Base-by-base conservation (phyloP, 2,113 vertebrate species). In the Malaclemys terrapin region DNA sequence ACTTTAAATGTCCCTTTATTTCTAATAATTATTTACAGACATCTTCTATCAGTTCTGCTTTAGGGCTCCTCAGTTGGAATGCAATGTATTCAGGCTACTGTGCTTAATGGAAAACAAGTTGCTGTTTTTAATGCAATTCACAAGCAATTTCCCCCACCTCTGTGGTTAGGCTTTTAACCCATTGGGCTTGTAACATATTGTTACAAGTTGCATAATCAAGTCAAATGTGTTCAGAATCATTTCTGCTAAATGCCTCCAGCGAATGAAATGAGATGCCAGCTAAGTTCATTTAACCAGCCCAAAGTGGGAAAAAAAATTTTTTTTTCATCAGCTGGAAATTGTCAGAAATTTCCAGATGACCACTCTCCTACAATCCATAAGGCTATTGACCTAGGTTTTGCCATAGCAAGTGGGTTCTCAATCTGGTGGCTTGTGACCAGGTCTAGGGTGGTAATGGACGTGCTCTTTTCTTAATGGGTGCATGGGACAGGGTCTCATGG, bases 11-110 rank as follows among this genome's bases (percentile, higher is more conserved):
- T 76, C 84, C 75, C 57, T 94, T 90, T 93, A 91, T 88, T 87
- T 88, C 38, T 80, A 94, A 52, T 56, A 93, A 87, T 93, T 94
- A 94, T 92, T 96, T 97, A 82, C 16, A 93, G 75, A 79, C 35
- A 62, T 47, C 45, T 90, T 78, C 80, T 84, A 56, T 85, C 92
- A 91, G 84, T 85, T 84, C 75, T 82, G 89, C 12, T 91, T 8
- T 86, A 53, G 72, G 80, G 80, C 24, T 96, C 50, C 86, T 80
- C 84, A 57, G 56, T 69, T 91, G 83, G 45, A 83, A 83, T 59
- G 22, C 52, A 82, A 52, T 22, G 45, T 19, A 31, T 57, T 87
- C 80, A 81, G 93, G 85, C 91, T 95, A 80, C 91, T 90, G 57
- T 84, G 65, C 69, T 89, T 52, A 87, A 72, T 16, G 53, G 42